phyloP scores from a whole-genome alignment of 2,797 vertebrate genomes.

The Cygnus olor region DNA sequence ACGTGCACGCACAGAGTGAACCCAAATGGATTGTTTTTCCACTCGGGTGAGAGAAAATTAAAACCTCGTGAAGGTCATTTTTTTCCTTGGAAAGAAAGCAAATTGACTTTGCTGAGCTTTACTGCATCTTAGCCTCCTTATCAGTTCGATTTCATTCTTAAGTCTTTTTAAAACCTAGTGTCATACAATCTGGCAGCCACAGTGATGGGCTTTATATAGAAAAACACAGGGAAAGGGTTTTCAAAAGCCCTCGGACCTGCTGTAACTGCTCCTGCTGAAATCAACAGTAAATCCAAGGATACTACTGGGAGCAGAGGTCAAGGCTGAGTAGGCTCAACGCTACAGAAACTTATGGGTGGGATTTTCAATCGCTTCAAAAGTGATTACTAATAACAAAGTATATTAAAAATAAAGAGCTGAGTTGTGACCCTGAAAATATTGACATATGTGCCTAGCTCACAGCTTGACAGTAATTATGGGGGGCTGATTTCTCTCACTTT shows the following conservation, averaged over 20 bases:
- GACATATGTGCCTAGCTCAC: conserved; percentile 16
- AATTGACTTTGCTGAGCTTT: conserved; percentile 25
- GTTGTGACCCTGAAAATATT: conserved; percentile 55
- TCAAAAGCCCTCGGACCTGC: background rate
- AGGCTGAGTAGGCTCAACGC: background rate
- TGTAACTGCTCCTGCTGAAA: conserved; percentile 12
- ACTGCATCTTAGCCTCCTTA: conserved; percentile 33
- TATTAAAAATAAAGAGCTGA: conserved; percentile 53
- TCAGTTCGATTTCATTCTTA: conserved; percentile 25
- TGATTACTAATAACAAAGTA: conserved; percentile 17
- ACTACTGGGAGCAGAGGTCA: conserved; percentile 11
- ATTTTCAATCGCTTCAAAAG: conserved; percentile 45
- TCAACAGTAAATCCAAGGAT: conserved; percentile 28
- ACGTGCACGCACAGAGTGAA: background rate
- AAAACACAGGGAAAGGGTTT: conserved; percentile 26
- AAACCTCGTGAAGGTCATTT: background rate
- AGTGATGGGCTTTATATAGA: background rate
- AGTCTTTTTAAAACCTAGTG: conserved; percentile 24
- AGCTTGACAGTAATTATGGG: conserved; percentile 33
- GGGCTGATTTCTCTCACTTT: conserved; percentile 43
- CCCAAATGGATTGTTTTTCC: background rate
- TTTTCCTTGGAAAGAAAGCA: background rate
- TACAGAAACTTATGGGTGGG: conserved; percentile 47
- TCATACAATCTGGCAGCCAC: conserved; percentile 38
- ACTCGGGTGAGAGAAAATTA: conserved; percentile 2